Percentiles rank a stretch among this genome's conserved stretches.
Evolutionary conservation across 2,113 vertebrate genomes (phyloP).

Genomic region (Ameiurus melas): DNA sequence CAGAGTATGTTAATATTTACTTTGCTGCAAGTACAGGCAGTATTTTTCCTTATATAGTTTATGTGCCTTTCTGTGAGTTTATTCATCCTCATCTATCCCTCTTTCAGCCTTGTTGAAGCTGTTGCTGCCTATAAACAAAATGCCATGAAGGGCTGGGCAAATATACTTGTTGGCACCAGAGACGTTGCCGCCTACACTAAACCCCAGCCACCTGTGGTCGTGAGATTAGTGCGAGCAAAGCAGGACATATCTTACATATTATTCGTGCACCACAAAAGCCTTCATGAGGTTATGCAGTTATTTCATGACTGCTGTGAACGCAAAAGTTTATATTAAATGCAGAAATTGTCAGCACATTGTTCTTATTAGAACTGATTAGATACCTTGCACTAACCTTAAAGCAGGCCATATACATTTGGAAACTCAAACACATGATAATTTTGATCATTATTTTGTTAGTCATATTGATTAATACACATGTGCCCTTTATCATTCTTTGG

Average conservation of each 20-base stretch:
- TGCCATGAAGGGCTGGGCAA: constrained; percentile 35
- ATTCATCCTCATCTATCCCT: constrained; percentile 24
- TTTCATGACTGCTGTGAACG: constrained; percentile 8
- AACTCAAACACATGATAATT: neutral
- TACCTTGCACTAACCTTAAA: neutral
- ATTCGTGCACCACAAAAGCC: constrained; percentile 20
- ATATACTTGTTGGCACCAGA: constrained; percentile 44
- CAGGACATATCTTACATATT: constrained; percentile 25
- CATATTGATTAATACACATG: neutral
- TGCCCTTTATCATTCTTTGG: neutral
- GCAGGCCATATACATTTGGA: neutral
- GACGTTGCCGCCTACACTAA: constrained; percentile 42
- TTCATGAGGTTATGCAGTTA: constrained; percentile 22
- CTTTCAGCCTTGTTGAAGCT: constrained; percentile 39
- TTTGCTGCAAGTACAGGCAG: no score
- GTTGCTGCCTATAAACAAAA: constrained; percentile 44
- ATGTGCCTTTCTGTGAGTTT: constrained; percentile 37
- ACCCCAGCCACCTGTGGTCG: constrained; percentile 53
- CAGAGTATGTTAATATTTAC: neutral
- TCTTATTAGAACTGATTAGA: neutral
- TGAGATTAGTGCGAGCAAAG: constrained; percentile 47
- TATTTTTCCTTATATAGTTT: neutral
- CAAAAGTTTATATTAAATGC: neutral
- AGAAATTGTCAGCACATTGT: neutral
- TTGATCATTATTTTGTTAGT: neutral